Evolutionary conservation across 2,888 invertebrate genomes (phyloP), one percentile per base, ranked within the genome.

Genomic region (Pteria penguin): DNA sequence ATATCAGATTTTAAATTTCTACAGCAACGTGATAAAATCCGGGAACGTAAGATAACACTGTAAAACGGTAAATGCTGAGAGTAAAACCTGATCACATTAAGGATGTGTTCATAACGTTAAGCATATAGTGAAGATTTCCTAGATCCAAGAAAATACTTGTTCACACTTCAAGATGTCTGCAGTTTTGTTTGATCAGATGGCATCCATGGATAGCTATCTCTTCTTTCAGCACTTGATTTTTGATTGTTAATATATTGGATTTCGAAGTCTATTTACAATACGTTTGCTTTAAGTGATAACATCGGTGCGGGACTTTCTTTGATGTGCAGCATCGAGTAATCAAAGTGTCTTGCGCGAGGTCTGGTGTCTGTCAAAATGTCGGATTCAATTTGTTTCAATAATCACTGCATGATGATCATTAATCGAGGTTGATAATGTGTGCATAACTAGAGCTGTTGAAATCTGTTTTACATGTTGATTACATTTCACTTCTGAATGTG

Each of bases 381-480:
- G 26, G 26, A 24, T 58, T 58, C 58, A 58, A 58, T 58, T 58
- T 58, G 58, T 58, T 58, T 58, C 58, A 58, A 26, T 58, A 58
- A 58, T 58, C 26, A 58, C 22, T 26, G 14, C 58, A n/a, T 26
- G 58, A 22, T 58, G 58, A 24, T 58, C 58, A 22, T 22, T 58
- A 58, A 58, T 58, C 58, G 26, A 24, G 14, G 14, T 58, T n/a
- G 26, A 58, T 58, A 58, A 22, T 58, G 45, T 45, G 45, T 18
- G 45, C 45, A 45, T 14, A 18, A 45, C 45, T 14, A 45, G 18
- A 8, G 45, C 45, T 45, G 45, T 45, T 18, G 18, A 18, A 14
- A 45, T 18, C 45, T 45, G n/a, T n/a, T n/a, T n/a, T n/a, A n/a
- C n/a, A n/a, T n/a, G n/a, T n/a, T n/a, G n/a, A n/a, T n/a, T n/a